phyloP scores from a whole-genome alignment of 2,888 invertebrate genomes.

The Ennomos fuscantarius region DNA sequence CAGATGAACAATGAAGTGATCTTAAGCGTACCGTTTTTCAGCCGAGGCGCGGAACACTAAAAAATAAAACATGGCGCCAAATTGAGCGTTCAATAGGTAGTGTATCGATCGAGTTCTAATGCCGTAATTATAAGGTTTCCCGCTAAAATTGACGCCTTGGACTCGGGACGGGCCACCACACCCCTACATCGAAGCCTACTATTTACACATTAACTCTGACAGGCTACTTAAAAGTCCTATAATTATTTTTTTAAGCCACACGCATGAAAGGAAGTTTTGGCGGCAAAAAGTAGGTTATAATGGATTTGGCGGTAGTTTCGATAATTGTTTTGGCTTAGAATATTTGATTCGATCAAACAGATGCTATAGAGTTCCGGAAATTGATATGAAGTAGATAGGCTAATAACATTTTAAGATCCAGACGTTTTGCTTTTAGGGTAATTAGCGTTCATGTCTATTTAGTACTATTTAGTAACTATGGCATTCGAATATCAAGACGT shows the following conservation, averaged over 20 bases:
- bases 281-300: conserved; percentile 64
- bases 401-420: no score
- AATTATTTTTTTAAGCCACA: conserved; percentile 75
- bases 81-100: conserved; percentile 63
- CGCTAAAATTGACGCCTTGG: conserved; percentile 78
- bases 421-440: no score
- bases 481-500: no score
- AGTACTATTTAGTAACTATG: no score
- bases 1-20: no score
- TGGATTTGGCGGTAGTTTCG: conserved; percentile 71
- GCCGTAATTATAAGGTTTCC: conserved; percentile 76
- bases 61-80: conserved; percentile 53
- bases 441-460: no score
- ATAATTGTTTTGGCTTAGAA: conserved; percentile 57
- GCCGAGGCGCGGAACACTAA: no score
- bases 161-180: conserved; percentile 45
- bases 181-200: conserved; percentile 62
- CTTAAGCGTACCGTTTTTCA: no score
- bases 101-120: conserved; percentile 80
- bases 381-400: conserved; percentile 26
- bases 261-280: conserved; percentile 62
- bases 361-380: conserved; percentile 55
- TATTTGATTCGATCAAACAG: conserved; percentile 66
- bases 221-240: conserved; percentile 77
- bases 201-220: conserved; percentile 83